These are phyloP conservation scores for Stylophora pistillata DNA, from an alignment of 64 coral and sea anemone genomes.

Conservation along the genomic window DNA sequence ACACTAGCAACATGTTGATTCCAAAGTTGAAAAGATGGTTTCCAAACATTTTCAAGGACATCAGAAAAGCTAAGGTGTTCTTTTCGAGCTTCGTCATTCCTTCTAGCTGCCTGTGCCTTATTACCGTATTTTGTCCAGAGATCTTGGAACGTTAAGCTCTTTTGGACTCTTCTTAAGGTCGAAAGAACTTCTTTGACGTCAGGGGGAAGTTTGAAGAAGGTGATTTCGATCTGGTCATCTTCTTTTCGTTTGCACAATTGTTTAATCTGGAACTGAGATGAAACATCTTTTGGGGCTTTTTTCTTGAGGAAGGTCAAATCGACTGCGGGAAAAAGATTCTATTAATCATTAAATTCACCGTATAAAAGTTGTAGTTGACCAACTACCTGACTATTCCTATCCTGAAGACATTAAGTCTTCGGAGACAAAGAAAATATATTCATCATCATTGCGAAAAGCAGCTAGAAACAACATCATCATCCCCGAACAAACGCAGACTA, in stretches of 20 bases:
- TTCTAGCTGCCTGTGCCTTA: background rate
- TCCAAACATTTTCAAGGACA: slow-evolving; percentile 21
- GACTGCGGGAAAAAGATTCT: background rate
- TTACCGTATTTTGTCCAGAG: slow-evolving; percentile 39
- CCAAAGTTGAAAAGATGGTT: slow-evolving; percentile 23
- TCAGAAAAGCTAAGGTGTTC: slow-evolving; percentile 1
- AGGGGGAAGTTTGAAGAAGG: slow-evolving; percentile 11
- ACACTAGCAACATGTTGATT: background rate
- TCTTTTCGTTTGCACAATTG: background rate
- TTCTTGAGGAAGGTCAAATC: background rate
- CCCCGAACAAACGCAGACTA: too few relatives aligned
- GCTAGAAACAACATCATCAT: too few relatives aligned
- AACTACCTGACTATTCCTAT: too few relatives aligned
- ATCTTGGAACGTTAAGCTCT: slow-evolving; percentile 30
- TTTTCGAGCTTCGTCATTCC: background rate
- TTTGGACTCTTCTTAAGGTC: background rate
- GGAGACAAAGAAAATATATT: too few relatives aligned
- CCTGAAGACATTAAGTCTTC: too few relatives aligned
- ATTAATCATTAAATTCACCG: too few relatives aligned
- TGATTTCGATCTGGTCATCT: background rate
- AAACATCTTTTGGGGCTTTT: background rate
- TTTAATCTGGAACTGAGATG: background rate
- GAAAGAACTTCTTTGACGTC: background rate
- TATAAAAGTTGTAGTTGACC: too few relatives aligned
- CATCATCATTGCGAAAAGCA: too few relatives aligned